phyloP scores from a whole-genome alignment of 2,797 vertebrate species.

The Lacerta bilineata region DNA sequence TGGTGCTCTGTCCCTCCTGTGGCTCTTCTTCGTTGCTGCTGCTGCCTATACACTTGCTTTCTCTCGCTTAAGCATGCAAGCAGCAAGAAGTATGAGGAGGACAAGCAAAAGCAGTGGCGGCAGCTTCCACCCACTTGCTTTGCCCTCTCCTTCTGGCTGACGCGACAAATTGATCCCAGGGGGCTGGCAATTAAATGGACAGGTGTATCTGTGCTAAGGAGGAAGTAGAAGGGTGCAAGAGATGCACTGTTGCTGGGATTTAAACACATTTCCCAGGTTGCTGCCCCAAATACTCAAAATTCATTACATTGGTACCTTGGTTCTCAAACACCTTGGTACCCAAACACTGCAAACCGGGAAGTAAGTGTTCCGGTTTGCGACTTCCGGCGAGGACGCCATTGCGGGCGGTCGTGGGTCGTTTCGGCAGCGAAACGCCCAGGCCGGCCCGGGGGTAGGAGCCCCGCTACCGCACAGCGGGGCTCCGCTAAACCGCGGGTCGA shows the following conservation, averaged over 20 bases:
- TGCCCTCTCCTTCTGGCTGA: not conserved
- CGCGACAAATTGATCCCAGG: not conserved
- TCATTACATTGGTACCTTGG: not conserved
- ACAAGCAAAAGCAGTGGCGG: not conserved
- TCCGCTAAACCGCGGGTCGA: no score
- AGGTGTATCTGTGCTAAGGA: not conserved
- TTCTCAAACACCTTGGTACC: no score
- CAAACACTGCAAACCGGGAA: no score
- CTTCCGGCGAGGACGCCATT: no score
- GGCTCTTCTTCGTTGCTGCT: not conserved
- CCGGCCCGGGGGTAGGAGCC: no score
- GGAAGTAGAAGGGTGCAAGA: not conserved
- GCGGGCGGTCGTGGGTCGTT: no score
- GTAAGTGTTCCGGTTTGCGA: no score
- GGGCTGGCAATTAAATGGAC: not conserved
- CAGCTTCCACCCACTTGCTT: not conserved
- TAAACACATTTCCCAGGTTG: not conserved
- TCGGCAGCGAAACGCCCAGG: no score
- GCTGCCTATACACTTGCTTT: not conserved
- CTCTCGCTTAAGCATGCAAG: not conserved
- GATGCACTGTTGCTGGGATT: not conserved
- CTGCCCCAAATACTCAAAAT: not conserved
- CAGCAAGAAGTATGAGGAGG: not conserved
- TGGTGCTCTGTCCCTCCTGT: not conserved
- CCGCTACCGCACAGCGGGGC: no score